A percentile compares a stretch with the other conserved stretches of the same genome.
Conservation (phyloP, 2,888 invertebrate genomes). For the Seira sanloemensis region DNA sequence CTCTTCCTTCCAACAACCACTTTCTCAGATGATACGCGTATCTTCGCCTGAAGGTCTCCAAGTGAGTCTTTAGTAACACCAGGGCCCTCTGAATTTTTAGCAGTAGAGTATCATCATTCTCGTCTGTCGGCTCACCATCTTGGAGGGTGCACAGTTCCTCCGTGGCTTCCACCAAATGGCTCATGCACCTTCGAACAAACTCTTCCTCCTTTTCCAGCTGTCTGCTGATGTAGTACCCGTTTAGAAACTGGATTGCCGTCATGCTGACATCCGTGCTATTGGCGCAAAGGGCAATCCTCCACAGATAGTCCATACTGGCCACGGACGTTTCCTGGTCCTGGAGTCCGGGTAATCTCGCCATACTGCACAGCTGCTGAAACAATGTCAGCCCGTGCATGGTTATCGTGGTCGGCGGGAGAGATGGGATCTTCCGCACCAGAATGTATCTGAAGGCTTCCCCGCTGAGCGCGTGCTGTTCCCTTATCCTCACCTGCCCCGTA, state of each 20-base stretch:
- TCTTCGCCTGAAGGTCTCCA: conserved; percentile 92
- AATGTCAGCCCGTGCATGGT: conserved; percentile 93
- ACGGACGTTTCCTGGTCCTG: conserved; percentile 78
- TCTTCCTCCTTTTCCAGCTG: conserved; percentile 93
- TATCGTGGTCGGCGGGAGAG: conserved; percentile 90
- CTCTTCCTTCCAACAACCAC: conserved; percentile 89
- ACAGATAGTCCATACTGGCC: conserved; percentile 94
- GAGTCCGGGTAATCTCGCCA: conserved; percentile 80
- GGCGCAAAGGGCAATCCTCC: conserved; percentile 94
- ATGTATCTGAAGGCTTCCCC: conserved; percentile 91
- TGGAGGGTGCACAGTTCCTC: conserved; percentile 80
- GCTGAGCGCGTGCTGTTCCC: conserved; percentile 92
- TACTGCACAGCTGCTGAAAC: conserved; percentile 92
- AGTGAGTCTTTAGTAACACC: conserved; percentile 90
- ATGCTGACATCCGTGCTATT: conserved; percentile 95
- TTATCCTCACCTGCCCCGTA: conserved; percentile 90
- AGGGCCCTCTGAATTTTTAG: conserved; percentile 94
- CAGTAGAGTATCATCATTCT: conserved; percentile 86
- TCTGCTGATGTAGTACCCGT: conserved; percentile 95
- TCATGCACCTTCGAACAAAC: conserved; percentile 95
- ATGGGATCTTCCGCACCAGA: conserved; percentile 92
- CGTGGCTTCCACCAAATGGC: conserved; percentile 89
- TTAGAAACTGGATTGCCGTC: conserved; percentile 95
- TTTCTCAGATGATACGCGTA: conserved; percentile 74
- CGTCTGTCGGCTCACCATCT: conserved; percentile 62